These are phyloP conservation scores for Spinus pinus DNA, from an alignment of 2,797 vertebrate genomes.

Conservation along the genomic window DNA sequence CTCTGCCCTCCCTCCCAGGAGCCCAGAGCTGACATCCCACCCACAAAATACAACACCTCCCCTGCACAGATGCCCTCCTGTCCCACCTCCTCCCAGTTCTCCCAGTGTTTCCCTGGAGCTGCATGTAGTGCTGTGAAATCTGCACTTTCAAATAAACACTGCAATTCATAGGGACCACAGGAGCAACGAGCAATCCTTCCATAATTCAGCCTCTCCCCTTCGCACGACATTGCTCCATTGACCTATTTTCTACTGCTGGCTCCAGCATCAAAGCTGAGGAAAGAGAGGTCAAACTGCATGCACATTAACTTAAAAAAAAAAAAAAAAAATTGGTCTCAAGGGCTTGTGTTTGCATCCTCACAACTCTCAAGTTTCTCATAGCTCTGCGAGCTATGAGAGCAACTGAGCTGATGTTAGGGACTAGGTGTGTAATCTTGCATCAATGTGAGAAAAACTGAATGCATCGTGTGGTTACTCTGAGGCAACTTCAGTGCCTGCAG, in stretches of 20 bases:
- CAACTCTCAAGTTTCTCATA: neutral
- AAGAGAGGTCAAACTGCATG: neutral
- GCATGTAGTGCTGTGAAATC: neutral
- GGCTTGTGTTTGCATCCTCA: neutral
- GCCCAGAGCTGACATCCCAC: neutral
- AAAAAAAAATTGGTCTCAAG: neutral
- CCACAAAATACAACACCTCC: neutral
- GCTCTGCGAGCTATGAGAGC: neutral
- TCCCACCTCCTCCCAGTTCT: neutral
- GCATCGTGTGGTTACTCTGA: neutral
- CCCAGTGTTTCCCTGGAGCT: neutral
- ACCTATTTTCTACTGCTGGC: slow-evolving; percentile 14
- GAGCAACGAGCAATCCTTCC: neutral
- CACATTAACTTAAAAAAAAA: neutral
- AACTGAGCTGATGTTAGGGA: neutral
- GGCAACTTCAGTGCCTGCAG: neutral
- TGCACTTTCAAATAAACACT: neutral
- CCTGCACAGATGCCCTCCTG: neutral
- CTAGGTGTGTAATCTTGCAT: neutral
- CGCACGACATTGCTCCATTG: neutral
- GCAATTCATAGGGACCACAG: neutral
- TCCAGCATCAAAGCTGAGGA: neutral
- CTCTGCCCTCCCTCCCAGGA: neutral
- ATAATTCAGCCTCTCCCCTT: slow-evolving; percentile 19
- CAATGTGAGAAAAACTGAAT: neutral